Evolutionary conservation across 1,140 invertebrate species (phyloP).

Genomic region (Drosophila trapezifrons): DNA sequence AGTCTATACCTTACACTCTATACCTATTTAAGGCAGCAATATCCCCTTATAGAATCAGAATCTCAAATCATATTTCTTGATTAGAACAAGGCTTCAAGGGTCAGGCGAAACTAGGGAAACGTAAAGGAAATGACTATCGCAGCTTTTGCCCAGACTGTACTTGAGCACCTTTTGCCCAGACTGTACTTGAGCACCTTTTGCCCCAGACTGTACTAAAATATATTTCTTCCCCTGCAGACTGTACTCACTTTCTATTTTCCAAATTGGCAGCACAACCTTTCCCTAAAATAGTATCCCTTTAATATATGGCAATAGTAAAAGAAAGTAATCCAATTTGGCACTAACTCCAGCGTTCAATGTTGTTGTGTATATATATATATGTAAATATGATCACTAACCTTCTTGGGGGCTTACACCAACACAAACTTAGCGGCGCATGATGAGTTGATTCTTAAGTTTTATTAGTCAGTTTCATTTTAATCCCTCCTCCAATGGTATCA

Average conservation of each 20-base stretch:
- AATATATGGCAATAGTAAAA: not conserved
- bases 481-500: not conserved
- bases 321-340: conserved; percentile 25
- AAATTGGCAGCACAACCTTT: conserved; percentile 9
- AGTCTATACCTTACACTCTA: not conserved
- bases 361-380: conserved; percentile 32
- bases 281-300: not conserved
- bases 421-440: conserved; percentile 23
- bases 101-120: too few species aligned
- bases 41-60: conserved; percentile 2
- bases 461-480: conserved; percentile 17
- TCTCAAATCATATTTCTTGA: conserved; percentile 2
- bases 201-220: not conserved
- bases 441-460: conserved; percentile 17
- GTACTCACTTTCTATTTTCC: not conserved
- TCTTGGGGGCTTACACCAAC: conserved; percentile 33
- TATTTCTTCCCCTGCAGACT: not conserved
- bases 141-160: not conserved
- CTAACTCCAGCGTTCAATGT: conserved; percentile 31
- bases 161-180: too few species aligned
- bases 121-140: too few species aligned
- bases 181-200: not conserved
- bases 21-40: not conserved
- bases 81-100: not conserved
- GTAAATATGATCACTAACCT: conserved; percentile 47